These are phyloP conservation scores for Erebia epiphron DNA, from an alignment of 2,888 invertebrate genomes.

Conservation along the genomic window DNA sequence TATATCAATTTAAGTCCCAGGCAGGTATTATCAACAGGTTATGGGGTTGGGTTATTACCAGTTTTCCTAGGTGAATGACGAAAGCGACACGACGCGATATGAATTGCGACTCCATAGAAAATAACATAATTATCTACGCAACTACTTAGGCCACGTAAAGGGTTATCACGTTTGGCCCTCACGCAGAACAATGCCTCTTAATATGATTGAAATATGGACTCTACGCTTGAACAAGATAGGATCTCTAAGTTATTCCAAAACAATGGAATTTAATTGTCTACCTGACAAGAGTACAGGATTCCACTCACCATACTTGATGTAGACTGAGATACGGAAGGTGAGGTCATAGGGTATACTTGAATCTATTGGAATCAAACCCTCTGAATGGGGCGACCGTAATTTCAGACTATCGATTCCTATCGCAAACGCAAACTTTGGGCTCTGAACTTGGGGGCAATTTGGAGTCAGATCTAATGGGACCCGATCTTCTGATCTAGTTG, in stretches of 20 bases:
- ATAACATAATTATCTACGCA: too few species aligned
- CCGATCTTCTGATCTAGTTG: background rate
- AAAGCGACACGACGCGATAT: too few species aligned
- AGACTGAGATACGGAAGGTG: background rate
- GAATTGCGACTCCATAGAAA: too few species aligned
- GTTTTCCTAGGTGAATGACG: too few species aligned
- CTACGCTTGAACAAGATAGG: background rate
- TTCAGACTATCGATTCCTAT: constrained; percentile 13
- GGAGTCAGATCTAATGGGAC: background rate
- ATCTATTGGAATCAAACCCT: background rate
- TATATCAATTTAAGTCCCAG: too few species aligned
- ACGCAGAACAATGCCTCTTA: background rate
- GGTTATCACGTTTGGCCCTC: too few species aligned
- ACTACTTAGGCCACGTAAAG: too few species aligned
- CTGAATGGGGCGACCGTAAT: background rate
- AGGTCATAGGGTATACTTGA: background rate
- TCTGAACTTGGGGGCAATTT: constrained; percentile 1
- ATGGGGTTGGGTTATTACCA: too few species aligned
- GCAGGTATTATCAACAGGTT: too few species aligned
- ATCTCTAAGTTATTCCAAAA: background rate
- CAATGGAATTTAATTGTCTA: constrained; percentile 1
- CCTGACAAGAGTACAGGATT: background rate
- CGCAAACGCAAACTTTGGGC: constrained; percentile 17
- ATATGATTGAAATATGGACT: background rate
- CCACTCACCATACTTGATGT: background rate